Base-by-base conservation (phyloP, 2,797 vertebrate species). In the Oophaga sylvatica region DNA sequence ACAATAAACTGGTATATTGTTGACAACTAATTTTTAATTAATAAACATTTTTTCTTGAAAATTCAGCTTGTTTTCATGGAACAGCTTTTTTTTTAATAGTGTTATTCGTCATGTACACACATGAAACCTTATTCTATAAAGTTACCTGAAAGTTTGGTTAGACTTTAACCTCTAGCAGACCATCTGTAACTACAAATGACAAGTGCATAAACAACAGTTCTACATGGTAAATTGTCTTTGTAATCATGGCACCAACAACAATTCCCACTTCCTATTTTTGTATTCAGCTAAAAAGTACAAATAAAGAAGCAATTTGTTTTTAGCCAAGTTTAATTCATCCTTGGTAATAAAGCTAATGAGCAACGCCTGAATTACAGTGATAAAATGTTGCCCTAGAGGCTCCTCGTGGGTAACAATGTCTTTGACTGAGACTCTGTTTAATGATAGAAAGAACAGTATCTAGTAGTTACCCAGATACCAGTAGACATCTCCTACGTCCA, bases 311-410 rank as follows among this genome's bases (percentile, higher is more conserved):
- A 20, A 76, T 59, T 84, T 84, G 83, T 84, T 84, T 83, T 71
- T 84, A 63, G 57, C 70, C 57, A 77, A 35, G 19, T 84, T 63
- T 65, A 84, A 84, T 84, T 76, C 59, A 84, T 84, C 75, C 17
- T 35, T 62, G 41, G 70, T 77, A 84, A 63, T 77, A 84, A 63
- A 84, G 45, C 35, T 77, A 77, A 84, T 77, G 59, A 84, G 48
- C 57, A 19, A 26, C 59, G 13, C 59, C 83, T 84, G 83, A 63
- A 84, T 76, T 53, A 60, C 41, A 84, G 71, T 76, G 83, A 84
- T 84, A 84, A 84, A 75, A 84, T 84, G 67, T 75, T 65, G 59
- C 83, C 83, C 71, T 77, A 75, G 41, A 80, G 83, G 83, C 59
- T 76, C 83, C 83, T 53, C 16, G 31, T 48, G 41, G 59, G 56